Evolutionary conservation across 1,140 invertebrate genomes (phyloP), one percentile per base, ranked within the genome.

Genomic region (Cydia pomonella): DNA sequence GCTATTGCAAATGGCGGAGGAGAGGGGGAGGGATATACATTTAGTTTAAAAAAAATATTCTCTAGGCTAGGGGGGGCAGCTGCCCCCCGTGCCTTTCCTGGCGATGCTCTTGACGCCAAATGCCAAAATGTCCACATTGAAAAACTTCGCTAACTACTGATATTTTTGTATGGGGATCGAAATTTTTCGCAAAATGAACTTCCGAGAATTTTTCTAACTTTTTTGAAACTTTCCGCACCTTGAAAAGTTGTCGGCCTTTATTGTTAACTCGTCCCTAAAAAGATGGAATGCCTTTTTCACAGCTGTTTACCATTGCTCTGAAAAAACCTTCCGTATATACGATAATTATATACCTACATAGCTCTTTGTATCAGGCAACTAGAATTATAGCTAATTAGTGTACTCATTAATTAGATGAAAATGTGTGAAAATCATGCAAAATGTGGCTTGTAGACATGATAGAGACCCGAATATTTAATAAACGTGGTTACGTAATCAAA

Each of bases 251-350:
- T 3, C 18, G 10, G 53, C 4, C 53, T 59, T 10, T 59, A 23
- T 59, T 59, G 3, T 23, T 23, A 59, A 59, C 21, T 21, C 2
- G 21, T 59, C 53, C 23, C 18, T 59, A 4, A 59, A 23, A 12
- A n/a, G 18, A 59, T 59, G 53, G 21, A 59, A 59, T 59, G 21
- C 21, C 21, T 59, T 59, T 59, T 59, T 59, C 21, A 59, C 53
- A 59, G 53, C n/a, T 59, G 53, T 5, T 59, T 59, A 10, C 18
- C 4, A 59, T 23, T 59, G 10, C 53, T 59, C 53, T 59, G n/a
- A 59, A 59, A 59, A 59, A 59, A 23, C 9, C 18, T 59, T 59
- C 53, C 53, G 53, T 59, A 59, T 59, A 59, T 59, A 23, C 53
- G 53, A 59, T 59, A 59, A 59, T 59, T 59, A 50, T 50, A 50